These are phyloP conservation scores for Petrocephalus schoutedeni DNA, from an alignment of 2,797 vertebrate genomes.

Conservation along the genomic window DNA sequence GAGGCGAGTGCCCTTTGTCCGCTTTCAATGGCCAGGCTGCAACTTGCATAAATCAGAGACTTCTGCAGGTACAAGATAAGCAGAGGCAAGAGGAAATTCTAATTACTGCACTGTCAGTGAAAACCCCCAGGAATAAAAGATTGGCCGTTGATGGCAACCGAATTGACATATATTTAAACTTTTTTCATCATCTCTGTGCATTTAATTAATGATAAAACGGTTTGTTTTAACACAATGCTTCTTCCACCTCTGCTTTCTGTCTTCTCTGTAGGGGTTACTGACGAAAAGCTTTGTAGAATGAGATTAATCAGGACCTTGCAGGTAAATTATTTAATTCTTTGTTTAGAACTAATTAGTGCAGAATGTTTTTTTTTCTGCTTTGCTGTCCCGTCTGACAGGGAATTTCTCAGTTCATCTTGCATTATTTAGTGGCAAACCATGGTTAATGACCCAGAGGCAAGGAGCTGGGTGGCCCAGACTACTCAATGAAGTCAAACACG, in stretches of 20 bases:
- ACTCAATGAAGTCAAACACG: slow-evolving; percentile 8
- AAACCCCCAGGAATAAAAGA: slow-evolving; percentile 40
- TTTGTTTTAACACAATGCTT: slow-evolving; percentile 23
- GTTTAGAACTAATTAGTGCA: slow-evolving; percentile 7
- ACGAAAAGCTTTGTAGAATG: neutral
- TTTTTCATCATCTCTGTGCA: slow-evolving; percentile 34
- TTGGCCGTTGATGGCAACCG: slow-evolving; percentile 27
- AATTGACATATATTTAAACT: slow-evolving; percentile 29
- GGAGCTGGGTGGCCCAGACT: neutral
- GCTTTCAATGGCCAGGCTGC: slow-evolving; percentile 21
- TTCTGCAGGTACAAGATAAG: slow-evolving; percentile 44
- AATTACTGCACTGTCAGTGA: slow-evolving; percentile 46
- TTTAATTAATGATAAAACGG: slow-evolving; percentile 50
- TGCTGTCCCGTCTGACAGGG: neutral
- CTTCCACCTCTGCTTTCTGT: neutral
- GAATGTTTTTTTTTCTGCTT: neutral
- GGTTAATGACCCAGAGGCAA: neutral
- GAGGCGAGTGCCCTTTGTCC: neutral
- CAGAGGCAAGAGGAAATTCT: slow-evolving; percentile 33
- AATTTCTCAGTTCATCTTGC: slow-evolving; percentile 5
- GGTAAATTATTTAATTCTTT: slow-evolving; percentile 11
- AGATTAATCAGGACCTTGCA: neutral
- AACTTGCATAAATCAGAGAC: slow-evolving; percentile 20
- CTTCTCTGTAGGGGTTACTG: neutral
- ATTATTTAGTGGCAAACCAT: neutral